Conservation (phyloP, 2,113 vertebrate genomes). For the Austrofundulus limnaeus region DNA sequence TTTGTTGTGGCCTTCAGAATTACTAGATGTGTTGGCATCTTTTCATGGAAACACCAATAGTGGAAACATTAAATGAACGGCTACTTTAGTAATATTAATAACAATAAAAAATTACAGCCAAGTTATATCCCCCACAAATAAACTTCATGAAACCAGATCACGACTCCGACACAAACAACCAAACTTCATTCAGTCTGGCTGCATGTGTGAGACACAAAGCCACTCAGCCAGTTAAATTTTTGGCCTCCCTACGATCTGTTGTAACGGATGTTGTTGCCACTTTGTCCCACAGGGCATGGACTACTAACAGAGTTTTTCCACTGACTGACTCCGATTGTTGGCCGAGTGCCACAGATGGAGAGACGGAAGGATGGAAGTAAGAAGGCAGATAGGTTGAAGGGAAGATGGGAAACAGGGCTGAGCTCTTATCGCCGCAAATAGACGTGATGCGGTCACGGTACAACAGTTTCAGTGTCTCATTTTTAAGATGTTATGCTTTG, state of each 20-base stretch:
- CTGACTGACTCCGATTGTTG: constrained; percentile 67
- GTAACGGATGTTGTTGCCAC: constrained; percentile 67
- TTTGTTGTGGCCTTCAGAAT: no score
- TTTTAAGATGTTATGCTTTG: constrained; percentile 26
- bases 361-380: constrained; percentile 28
- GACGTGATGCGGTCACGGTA: constrained; percentile 26
- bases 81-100: not conserved
- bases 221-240: constrained; percentile 38
- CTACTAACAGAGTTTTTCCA: constrained; percentile 73
- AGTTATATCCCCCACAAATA: no score
- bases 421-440: constrained; percentile 21
- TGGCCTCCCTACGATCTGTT: constrained; percentile 55
- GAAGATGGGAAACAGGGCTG: constrained; percentile 12
- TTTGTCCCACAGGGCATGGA: constrained; percentile 65
- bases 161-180: constrained; percentile 13
- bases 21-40: no score
- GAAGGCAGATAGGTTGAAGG: constrained; percentile 28
- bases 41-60: not conserved
- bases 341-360: constrained; percentile 53
- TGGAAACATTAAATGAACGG: not conserved
- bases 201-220: constrained; percentile 30
- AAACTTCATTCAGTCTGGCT: constrained; percentile 6
- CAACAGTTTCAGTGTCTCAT: constrained; percentile 40
- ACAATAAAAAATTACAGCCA: no score
- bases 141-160: not conserved